These are phyloP conservation scores for Tribolium freemani DNA, from an alignment of 2,888 invertebrate species.

Conservation along the genomic window DNA sequence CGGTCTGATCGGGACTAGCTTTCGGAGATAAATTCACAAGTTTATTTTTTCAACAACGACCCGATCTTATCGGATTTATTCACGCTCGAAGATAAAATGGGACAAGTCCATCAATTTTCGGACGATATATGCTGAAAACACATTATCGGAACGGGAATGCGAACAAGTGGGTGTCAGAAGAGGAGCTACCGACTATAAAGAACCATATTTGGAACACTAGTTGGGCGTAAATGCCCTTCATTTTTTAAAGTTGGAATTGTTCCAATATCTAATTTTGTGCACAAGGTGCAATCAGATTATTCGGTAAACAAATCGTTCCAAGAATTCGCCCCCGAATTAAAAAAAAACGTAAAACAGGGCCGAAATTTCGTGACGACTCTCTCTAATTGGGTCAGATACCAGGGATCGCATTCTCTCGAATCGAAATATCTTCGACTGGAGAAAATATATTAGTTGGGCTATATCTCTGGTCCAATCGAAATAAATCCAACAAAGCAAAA, in stretches of 20 bases:
- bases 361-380: constrained; percentile 28
- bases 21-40: constrained; percentile 37
- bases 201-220: constrained; percentile 12
- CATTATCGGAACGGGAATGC: neutral
- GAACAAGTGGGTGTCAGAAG: constrained; percentile 19
- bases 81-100: constrained; percentile 15
- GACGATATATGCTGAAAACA: constrained; percentile 7
- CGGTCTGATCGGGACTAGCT: constrained; percentile 21
- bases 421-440: constrained; percentile 31
- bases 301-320: too few relatives aligned
- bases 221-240: too few relatives aligned
- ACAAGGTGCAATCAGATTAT: too few relatives aligned
- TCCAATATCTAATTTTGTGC: too few relatives aligned
- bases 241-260: too few relatives aligned
- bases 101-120: constrained; percentile 15
- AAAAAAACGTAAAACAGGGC: neutral
- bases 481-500: constrained; percentile 1
- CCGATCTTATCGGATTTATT: constrained; percentile 31
- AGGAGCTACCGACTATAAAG: constrained; percentile 10
- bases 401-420: constrained; percentile 24
- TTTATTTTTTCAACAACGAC: constrained; percentile 32
- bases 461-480: neutral
- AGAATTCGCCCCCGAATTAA: too few relatives aligned
- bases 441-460: constrained; percentile 27
- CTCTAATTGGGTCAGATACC: constrained; percentile 53